Base-by-base conservation (phyloP, 2,113 vertebrate genomes). In the Trematomus loennbergii region DNA sequence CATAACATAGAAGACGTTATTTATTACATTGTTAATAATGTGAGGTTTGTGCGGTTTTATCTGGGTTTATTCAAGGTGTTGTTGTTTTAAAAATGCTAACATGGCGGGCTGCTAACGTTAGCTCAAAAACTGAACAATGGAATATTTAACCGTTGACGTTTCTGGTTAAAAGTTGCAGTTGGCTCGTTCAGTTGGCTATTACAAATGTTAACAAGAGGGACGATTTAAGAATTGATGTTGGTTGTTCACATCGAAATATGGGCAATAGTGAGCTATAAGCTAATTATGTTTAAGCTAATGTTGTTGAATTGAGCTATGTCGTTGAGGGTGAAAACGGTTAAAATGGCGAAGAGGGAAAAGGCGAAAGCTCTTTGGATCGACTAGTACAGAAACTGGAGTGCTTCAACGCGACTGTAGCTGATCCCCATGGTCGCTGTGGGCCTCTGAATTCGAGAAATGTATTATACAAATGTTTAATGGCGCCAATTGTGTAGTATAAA, bases 61-160 rank as follows among this genome's bases (percentile, higher is more conserved):
- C 29, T 29, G 29, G 29, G 2, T 60, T 13, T 83, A 29, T 16
- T 40, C 17, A 13, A 16, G 13, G 0, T n/a, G 4, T 18, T 59
- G n/a, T 63, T 12, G 8, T 50, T n/a, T 53, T 9, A 3, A 36
- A 13, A 1, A 5, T 16, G 61, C 61, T 20, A 58, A 45, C 36
- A 18, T 59, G 25, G 49, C 73, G 15, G 7, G 29, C 5, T 22
- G 72, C 85, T 75, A 78, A 79, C 9, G 4, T 40, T 85, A 61
- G 68, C 82, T 87, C 2, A 84, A 78, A 84, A 88, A 86, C 81
- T 83, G 93, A 91, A 94, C 93, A 94, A 94, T 94, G 59, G 90
- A 49, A 4, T 18, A 17, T 52, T 18, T 18, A 17, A 7, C 16
- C 15, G 29, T 58, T 61, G 33, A 9, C 2, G 25, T 55, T 57